phyloP scores from a whole-genome alignment of 2,113 vertebrate genomes.

The Hippocampus mohnikei region DNA sequence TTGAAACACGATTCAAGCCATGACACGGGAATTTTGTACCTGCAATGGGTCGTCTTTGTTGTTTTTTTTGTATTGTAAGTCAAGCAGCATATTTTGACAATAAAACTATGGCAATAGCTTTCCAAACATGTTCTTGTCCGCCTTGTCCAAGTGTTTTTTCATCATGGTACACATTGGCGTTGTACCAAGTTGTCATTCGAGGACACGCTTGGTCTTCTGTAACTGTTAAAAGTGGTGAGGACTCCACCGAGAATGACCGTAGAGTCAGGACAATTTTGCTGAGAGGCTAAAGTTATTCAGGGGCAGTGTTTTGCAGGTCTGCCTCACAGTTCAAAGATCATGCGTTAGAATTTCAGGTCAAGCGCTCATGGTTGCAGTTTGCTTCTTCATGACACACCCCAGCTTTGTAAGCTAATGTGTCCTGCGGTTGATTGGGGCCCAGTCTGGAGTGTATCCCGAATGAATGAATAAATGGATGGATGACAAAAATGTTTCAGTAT shows the following conservation, averaged over 20 bases:
- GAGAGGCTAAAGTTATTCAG: too few species aligned
- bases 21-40: slow-evolving; percentile 20
- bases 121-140: neutral
- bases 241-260: neutral
- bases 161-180: neutral
- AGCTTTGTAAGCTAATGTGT: too few species aligned
- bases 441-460: too few species aligned
- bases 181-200: too few species aligned
- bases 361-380: too few species aligned
- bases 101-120: slow-evolving; percentile 62
- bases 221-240: neutral
- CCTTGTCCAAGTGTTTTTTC: neutral
- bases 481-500: neutral
- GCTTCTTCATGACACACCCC: too few species aligned
- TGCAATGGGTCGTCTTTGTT: slow-evolving; percentile 17
- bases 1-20: slow-evolving; percentile 23
- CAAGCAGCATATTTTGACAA: slow-evolving; percentile 48
- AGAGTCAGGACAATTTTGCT: too few species aligned
- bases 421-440: too few species aligned
- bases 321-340: too few species aligned
- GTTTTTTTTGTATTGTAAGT: slow-evolving; percentile 35
- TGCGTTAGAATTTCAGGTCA: too few species aligned
- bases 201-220: neutral
- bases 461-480: neutral
- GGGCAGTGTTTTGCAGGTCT: too few species aligned